Conservation (phyloP, 2,888 invertebrate species). For the Phragmatobia fuliginosa region DNA sequence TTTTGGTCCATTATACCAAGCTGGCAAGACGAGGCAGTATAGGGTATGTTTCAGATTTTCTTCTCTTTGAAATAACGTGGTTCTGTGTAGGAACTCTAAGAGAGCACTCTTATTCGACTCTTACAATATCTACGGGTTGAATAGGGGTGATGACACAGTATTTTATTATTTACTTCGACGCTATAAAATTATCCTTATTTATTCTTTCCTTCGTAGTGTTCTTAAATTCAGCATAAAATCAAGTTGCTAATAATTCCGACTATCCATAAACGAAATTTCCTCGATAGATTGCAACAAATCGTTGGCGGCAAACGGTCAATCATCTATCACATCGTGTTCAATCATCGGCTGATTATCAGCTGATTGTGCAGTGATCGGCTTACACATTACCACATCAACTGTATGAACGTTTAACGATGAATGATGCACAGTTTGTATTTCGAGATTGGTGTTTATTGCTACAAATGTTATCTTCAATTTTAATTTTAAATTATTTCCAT, state of each 20-base stretch:
- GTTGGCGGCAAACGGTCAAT: constrained; percentile 35
- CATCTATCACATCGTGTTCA: constrained; percentile 39
- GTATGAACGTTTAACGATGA: constrained; percentile 16
- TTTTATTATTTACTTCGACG: background rate
- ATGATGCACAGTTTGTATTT: background rate
- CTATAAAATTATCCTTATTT: background rate
- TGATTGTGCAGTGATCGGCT: constrained; percentile 45
- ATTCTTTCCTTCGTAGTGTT: too few species aligned
- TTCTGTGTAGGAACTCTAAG: too few species aligned
- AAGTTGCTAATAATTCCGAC: constrained; percentile 31
- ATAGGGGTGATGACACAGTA: too few species aligned
- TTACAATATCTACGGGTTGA: too few species aligned
- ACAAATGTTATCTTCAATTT: background rate
- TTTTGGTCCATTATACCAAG: too few species aligned
- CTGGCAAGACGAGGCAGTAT: too few species aligned
- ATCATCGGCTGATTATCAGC: constrained; percentile 51
- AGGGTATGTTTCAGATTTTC: too few species aligned
- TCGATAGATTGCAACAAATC: constrained; percentile 42
- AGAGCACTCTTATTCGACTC: too few species aligned
- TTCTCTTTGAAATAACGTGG: too few species aligned
- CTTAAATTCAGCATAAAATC: background rate
- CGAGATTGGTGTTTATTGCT: constrained; percentile 1
- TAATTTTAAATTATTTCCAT: background rate
- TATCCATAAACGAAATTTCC: constrained; percentile 33
- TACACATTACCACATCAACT: constrained; percentile 36